Percentiles rank a stretch among this genome's conserved stretches.
Conservation (phyloP, 92 coral and sea anemone species). For the Phymanthus crucifer region DNA sequence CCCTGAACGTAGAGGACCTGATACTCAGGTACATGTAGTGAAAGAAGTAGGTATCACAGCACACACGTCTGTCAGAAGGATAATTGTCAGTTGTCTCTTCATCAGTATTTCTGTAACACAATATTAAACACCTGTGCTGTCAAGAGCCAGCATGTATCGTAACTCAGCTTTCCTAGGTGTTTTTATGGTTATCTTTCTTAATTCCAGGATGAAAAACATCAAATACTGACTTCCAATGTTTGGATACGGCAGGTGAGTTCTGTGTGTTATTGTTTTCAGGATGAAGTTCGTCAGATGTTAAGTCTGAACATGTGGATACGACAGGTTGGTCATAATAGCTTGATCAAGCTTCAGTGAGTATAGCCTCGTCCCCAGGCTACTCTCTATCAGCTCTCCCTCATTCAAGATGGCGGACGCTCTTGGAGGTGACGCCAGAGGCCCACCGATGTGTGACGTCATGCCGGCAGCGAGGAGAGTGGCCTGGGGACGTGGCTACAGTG, state of each 20-base stretch:
- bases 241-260: slow-evolving; percentile 85
- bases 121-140: neutral
- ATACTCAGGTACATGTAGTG: too few relatives aligned
- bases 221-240: slow-evolving; percentile 72
- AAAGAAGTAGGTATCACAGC: too few relatives aligned
- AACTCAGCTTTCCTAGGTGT: neutral
- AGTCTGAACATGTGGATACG: slow-evolving; percentile 75
- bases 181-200: slow-evolving; percentile 21
- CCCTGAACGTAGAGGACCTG: too few relatives aligned
- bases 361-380: too few relatives aligned
- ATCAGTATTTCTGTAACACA: too few relatives aligned
- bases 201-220: slow-evolving; percentile 85
- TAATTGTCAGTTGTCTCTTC: too few relatives aligned
- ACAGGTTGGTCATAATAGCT: slow-evolving; percentile 42
- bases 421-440: too few relatives aligned
- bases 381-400: too few relatives aligned
- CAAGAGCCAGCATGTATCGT: neutral
- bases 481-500: too few relatives aligned
- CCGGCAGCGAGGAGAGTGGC: too few relatives aligned
- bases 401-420: neutral
- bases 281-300: slow-evolving; percentile 73
- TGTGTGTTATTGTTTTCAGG: slow-evolving; percentile 54
- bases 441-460: too few relatives aligned
- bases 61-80: too few relatives aligned
- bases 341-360: neutral